Conservation (phyloP, 2,113 vertebrate genomes). For the Struthio camelus region DNA sequence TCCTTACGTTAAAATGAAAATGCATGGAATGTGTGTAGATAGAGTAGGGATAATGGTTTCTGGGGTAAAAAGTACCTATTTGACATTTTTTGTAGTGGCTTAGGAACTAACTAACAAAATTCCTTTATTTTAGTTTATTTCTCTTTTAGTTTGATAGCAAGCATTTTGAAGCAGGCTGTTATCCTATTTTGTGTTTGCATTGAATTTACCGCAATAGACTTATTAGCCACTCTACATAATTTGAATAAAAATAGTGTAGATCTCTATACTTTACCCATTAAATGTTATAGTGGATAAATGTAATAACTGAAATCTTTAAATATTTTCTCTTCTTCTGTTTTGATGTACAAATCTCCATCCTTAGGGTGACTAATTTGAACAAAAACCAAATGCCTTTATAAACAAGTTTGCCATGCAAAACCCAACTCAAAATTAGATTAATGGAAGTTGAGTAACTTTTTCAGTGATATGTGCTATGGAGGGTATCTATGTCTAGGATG, state of each 20-base stretch:
- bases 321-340: not conserved
- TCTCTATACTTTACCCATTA: not conserved
- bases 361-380: not conserved
- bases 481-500: rapidly evolving
- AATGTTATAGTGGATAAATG: too few species aligned
- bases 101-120: not conserved
- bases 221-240: rapidly evolving
- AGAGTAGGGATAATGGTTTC: not conserved
- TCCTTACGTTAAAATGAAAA: not conserved
- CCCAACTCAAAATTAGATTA: not conserved
- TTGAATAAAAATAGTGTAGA: rapidly evolving
- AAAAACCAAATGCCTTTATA: not conserved
- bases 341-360: not conserved
- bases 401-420: not conserved
- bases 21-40: rapidly evolving
- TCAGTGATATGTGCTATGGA: not conserved
- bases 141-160: not conserved
- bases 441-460: rapidly evolving
- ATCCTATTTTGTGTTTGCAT: rapidly evolving
- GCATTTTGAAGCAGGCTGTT: not conserved
- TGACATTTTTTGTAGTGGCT: not conserved
- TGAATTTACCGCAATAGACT: not conserved
- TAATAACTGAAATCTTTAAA: not conserved
- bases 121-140: not conserved
- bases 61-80: not conserved